Conservation (phyloP, 2,797 vertebrate species). For the Coreius guichenoti region DNA sequence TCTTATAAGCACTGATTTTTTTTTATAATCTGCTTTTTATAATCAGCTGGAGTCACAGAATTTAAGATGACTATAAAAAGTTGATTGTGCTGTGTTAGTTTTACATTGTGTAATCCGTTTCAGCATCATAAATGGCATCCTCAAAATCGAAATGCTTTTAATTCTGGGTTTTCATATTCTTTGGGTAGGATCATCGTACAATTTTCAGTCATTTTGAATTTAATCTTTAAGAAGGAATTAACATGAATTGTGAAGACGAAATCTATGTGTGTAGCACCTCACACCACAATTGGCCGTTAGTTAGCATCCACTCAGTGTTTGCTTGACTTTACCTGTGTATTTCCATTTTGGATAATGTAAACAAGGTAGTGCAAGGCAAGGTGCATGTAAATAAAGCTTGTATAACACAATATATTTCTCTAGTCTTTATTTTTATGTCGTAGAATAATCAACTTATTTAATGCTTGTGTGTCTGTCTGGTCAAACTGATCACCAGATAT, state of each 20-base stretch:
- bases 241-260: constrained; percentile 20
- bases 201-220: background rate
- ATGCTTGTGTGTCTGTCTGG: background rate
- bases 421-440: constrained; percentile 46
- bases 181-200: background rate
- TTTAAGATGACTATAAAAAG: constrained; percentile 31
- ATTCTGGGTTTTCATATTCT: background rate
- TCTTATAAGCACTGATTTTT: constrained; percentile 46
- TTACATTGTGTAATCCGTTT: background rate
- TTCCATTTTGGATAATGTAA: constrained; percentile 84
- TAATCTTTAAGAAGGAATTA: constrained; percentile 33
- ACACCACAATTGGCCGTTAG: constrained; percentile 34
- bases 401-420: constrained; percentile 78
- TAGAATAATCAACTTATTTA: background rate
- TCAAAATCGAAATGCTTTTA: background rate
- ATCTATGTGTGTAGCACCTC: background rate
- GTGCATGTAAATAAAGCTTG: constrained; percentile 99
- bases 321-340: constrained; percentile 89
- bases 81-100: constrained; percentile 1
- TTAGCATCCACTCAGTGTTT: constrained; percentile 78
- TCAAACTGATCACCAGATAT: background rate
- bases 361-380: constrained; percentile 90
- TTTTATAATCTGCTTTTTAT: constrained; percentile 45
- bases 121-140: background rate
- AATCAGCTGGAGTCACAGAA: constrained; percentile 42